Evolutionary conservation across 2,113 vertebrate genomes (phyloP).

Genomic region (Scomber colias): DNA sequence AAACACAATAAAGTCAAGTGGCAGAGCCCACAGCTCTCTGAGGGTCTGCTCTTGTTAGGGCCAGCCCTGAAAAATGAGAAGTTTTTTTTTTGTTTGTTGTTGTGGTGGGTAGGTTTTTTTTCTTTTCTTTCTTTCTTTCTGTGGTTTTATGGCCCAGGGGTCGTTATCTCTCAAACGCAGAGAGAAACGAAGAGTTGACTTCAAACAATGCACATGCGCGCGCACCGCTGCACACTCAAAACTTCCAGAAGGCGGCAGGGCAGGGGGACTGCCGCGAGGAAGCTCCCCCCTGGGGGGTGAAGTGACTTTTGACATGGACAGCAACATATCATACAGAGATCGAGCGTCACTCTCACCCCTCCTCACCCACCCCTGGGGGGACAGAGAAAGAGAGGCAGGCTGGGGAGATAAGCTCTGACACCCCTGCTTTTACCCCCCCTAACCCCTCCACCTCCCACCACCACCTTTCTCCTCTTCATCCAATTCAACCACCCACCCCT

Average conservation of each 20-base stretch:
- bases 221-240: conserved; percentile 49
- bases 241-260: conserved; percentile 68
- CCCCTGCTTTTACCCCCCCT: conserved; percentile 28
- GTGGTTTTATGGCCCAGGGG: conserved; percentile 59
- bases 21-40: conserved; percentile 46
- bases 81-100: conserved; percentile 19
- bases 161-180: conserved; percentile 65
- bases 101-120: conserved; percentile 17
- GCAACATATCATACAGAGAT: conserved; percentile 73
- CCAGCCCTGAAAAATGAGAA: conserved; percentile 46
- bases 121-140: neutral
- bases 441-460: too few relatives aligned
- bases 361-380: conserved; percentile 58
- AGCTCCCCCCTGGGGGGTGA: conserved; percentile 50
- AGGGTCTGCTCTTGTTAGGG: conserved; percentile 34
- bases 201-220: conserved; percentile 55
- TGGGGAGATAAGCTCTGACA: conserved; percentile 64
- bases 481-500: conserved; percentile 29
- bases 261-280: conserved; percentile 55
- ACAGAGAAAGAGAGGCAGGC: conserved; percentile 55
- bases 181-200: conserved; percentile 32
- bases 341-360: conserved; percentile 47
- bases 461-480: conserved; percentile 48
- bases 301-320: conserved; percentile 79
- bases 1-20: conserved; percentile 70